Evolutionary conservation across 2,888 invertebrate genomes (phyloP).

Genomic region (Epinotia nisella): DNA sequence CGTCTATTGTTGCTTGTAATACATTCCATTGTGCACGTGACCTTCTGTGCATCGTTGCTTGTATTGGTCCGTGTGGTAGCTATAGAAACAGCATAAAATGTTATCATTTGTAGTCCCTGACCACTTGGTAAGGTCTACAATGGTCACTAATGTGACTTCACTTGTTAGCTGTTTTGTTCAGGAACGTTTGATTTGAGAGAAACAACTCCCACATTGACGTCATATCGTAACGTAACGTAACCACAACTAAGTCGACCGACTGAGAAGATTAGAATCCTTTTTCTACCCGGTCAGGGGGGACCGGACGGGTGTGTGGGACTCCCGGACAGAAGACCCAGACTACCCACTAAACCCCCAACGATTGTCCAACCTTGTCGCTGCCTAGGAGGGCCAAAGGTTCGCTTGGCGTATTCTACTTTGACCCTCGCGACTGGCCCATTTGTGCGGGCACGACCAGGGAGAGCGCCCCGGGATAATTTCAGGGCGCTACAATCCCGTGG

Average conservation of each 20-base stretch:
- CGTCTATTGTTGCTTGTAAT: slow-evolving; percentile 65
- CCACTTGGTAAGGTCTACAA: background rate
- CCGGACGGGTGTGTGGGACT: too few relatives aligned
- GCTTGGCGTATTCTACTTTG: too few relatives aligned
- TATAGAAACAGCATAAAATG: slow-evolving; percentile 9
- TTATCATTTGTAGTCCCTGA: slow-evolving; percentile 8
- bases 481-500: too few relatives aligned
- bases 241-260: background rate
- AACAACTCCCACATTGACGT: background rate
- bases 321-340: too few relatives aligned
- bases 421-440: too few relatives aligned
- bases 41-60: slow-evolving; percentile 64
- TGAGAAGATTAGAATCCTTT: background rate
- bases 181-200: background rate
- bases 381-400: too few relatives aligned
- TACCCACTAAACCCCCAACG: too few relatives aligned
- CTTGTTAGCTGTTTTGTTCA: slow-evolving; percentile 9
- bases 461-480: too few relatives aligned
- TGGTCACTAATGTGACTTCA: background rate
- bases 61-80: slow-evolving; percentile 52
- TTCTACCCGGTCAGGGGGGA: too few relatives aligned
- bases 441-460: too few relatives aligned
- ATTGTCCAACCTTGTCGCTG: too few relatives aligned
- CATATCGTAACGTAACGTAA: background rate
- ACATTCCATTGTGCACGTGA: slow-evolving; percentile 75